Base-by-base conservation (phyloP, 2,797 vertebrate species). In the Premnoplex brunnescens region DNA sequence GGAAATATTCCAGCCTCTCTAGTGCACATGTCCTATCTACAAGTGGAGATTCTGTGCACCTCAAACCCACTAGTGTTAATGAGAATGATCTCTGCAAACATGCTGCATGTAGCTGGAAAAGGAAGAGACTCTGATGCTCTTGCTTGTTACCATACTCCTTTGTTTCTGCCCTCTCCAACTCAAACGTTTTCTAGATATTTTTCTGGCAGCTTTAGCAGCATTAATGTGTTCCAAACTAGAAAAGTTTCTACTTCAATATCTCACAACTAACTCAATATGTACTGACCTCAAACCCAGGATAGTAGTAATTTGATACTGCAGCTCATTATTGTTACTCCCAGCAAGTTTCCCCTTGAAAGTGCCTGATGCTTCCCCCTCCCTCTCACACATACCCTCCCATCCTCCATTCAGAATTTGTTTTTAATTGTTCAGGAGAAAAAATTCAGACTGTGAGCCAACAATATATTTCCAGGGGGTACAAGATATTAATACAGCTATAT, bases 201-300 rank as follows among this genome's bases (percentile, higher is more conserved):
- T 94, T 74, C 80, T 96, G 96, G 95, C 95, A 91, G 91, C 83
- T 90, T 92, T 75, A 93, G 69, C 83, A 95, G 49, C 76, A 95
- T 87, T 92, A 93, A 90, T 94, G 86, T 71, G 71, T 95, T 96
- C 96, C 93, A 93, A 96, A 94, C 78, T 84, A 91, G 91, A 76
- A 93, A 95, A 94, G 69, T 93, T 94, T 97, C 88, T 94, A n/a
- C 90, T 95, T 91, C 83, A 96, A 78, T 93, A 95, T 95, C 89
- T 91, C 88, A 90, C 91, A 92, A 94, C 87, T 91, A 88, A 83
- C 82, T 94, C 92, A 95, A 92, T 94, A 88, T 96, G 95, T 86
- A 88, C 92, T 92, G 93, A 96, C 92, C 94, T 97, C 94, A 96
- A 94, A 89, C 89, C 85, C 85, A 56, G 89, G 96, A 95, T 95